A percentile compares a stretch with the other conserved stretches of the same genome.
These are phyloP conservation scores for Myotis lucifugus DNA, from an alignment of 2,113 vertebrate genomes.

Conservation along the genomic window DNA sequence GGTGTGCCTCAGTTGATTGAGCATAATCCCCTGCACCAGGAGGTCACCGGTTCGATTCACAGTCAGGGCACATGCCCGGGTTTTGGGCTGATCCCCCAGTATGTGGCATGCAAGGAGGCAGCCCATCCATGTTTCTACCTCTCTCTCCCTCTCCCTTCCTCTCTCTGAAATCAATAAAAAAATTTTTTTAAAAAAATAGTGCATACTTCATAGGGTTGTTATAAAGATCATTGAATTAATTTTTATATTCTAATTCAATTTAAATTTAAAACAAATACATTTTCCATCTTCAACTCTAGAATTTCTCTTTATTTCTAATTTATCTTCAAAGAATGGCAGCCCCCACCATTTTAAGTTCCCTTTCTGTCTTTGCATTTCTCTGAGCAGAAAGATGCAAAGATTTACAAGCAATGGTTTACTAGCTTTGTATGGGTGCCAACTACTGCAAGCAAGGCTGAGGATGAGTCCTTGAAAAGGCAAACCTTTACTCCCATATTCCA, in stretches of 20 bases:
- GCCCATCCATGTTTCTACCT: neutral
- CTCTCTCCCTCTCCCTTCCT: neutral
- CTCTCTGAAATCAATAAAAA: neutral
- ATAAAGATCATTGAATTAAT: neutral
- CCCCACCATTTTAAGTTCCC: neutral
- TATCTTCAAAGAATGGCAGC: neutral
- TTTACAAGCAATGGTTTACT: neutral
- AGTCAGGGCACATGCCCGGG: neutral
- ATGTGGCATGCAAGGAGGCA: neutral
- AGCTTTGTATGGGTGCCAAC: neutral
- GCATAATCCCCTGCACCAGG: too few species aligned
- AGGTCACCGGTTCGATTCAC: too few species aligned
- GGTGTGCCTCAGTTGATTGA: neutral
- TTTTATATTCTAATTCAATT: neutral
- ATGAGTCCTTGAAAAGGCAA: neutral
- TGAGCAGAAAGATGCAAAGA: slow-evolving; percentile 25
- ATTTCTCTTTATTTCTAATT: slow-evolving; percentile 40
- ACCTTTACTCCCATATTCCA: neutral
- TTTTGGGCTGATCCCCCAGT: neutral
- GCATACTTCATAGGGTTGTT: neutral
- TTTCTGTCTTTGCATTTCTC: neutral
- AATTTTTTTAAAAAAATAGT: neutral
- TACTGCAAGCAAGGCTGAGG: neutral
- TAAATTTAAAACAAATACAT: neutral
- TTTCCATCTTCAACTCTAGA: slow-evolving; percentile 11